phyloP scores from a whole-genome alignment of 1,140 invertebrate genomes.

The Pseudoatta argentina region DNA sequence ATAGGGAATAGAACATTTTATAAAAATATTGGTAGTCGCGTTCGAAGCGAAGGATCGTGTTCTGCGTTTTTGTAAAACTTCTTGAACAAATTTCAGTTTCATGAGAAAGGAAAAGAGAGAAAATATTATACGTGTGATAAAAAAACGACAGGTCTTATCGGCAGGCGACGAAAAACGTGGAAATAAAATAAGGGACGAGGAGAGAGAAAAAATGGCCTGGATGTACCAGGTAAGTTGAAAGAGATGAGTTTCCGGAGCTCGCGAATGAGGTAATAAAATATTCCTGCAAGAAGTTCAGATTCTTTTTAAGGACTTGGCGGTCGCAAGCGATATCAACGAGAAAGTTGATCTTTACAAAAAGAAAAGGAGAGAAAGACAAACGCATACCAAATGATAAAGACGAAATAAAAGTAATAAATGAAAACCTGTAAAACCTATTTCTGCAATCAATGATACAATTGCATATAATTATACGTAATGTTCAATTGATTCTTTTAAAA shows the following conservation, averaged over 20 bases:
- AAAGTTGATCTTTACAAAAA: constrained; percentile 26
- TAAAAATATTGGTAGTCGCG: background rate
- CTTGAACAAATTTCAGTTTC: background rate
- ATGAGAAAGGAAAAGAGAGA: background rate
- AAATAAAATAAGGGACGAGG: constrained; percentile 12
- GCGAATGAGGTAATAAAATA: constrained; percentile 61
- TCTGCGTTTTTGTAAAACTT: background rate
- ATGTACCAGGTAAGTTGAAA: constrained; percentile 51
- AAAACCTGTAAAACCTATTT: background rate
- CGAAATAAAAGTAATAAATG: background rate
- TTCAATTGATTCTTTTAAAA: background rate
- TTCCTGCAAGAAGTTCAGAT: constrained; percentile 51
- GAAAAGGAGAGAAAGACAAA: background rate
- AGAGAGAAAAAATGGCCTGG: background rate
- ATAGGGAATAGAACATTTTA: background rate
- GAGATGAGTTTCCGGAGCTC: constrained; percentile 38
- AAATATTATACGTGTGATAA: background rate
- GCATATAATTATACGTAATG: background rate
- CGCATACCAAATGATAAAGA: background rate
- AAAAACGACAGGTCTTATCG: constrained; percentile 14
- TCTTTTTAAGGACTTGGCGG: constrained; percentile 33
- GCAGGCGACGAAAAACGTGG: background rate
- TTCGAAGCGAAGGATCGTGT: constrained; percentile 1
- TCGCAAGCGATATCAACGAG: constrained; percentile 5
- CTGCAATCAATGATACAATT: background rate